A percentile compares a stretch with the other conserved stretches of the same genome.
phyloP scores from a whole-genome alignment of 2,113 vertebrate species.

The Semicossyphus pulcher region DNA sequence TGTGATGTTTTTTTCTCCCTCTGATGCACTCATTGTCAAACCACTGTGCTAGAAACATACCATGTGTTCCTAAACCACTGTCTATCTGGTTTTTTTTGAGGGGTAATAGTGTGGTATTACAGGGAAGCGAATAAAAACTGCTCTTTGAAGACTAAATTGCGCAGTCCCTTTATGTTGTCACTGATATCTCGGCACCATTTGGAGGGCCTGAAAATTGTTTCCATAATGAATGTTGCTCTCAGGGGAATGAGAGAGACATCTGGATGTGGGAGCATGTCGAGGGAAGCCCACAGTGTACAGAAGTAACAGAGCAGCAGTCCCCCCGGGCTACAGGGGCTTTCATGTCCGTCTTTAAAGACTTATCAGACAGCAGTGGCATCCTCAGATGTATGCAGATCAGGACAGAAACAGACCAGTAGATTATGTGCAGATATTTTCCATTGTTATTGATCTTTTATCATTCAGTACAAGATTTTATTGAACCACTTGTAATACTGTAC shows the following conservation, averaged over 20 bases:
- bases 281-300: constrained; percentile 50
- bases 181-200: constrained; percentile 56
- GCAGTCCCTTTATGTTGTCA: constrained; percentile 51
- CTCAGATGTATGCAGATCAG: constrained; percentile 21
- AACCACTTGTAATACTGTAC: no score
- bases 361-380: constrained; percentile 15
- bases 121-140: constrained; percentile 21
- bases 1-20: constrained; percentile 60
- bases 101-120: background rate
- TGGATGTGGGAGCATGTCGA: constrained; percentile 61
- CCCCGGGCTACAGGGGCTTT: constrained; percentile 38
- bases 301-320: constrained; percentile 38
- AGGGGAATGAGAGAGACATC: constrained; percentile 64
- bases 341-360: constrained; percentile 30
- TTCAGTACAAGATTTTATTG: background rate
- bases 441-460: constrained; percentile 5
- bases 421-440: background rate
- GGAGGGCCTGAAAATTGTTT: constrained; percentile 60
- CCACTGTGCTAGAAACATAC: constrained; percentile 24
- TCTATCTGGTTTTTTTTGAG: no score
- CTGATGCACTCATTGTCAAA: constrained; percentile 40
- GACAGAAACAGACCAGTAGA: background rate
- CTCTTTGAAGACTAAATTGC: constrained; percentile 36
- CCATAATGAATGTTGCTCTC: constrained; percentile 59
- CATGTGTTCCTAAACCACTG: constrained; percentile 30